A percentile compares a stretch with the other conserved stretches of the same genome.
Evolutionary conservation across 2,888 invertebrate genomes (phyloP).

Genomic region (Patella caerulea): DNA sequence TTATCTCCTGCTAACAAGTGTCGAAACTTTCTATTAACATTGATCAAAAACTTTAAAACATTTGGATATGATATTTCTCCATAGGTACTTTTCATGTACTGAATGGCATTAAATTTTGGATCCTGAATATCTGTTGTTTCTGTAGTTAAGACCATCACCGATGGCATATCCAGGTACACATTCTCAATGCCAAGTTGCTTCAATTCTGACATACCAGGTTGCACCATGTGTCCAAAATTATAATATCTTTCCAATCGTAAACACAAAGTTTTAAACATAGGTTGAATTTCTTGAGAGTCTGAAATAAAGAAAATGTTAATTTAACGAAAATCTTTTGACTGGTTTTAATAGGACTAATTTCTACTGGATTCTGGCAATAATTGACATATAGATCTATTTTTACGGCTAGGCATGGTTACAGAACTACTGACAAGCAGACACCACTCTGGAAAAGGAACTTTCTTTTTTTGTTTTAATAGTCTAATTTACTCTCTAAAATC

Average conservation of each 20-base stretch:
- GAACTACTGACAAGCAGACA: too few relatives aligned
- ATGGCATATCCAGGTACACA: slow-evolving; percentile 39
- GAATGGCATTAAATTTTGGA: slow-evolving; percentile 43
- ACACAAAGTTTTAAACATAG: slow-evolving; percentile 45
- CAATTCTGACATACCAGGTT: slow-evolving; percentile 46
- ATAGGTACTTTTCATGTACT: slow-evolving; percentile 39
- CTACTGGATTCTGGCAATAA: too few relatives aligned
- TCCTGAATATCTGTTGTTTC: slow-evolving; percentile 31
- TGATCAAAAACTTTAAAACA: slow-evolving; percentile 49
- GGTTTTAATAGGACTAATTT: too few relatives aligned
- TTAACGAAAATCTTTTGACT: too few relatives aligned
- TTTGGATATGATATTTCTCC: slow-evolving; percentile 51
- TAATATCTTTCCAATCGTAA: slow-evolving; percentile 53
- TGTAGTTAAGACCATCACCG: slow-evolving; percentile 44
- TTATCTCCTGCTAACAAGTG: slow-evolving; percentile 47
- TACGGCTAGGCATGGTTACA: too few relatives aligned
- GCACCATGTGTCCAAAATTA: slow-evolving; percentile 44
- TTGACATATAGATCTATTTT: too few relatives aligned
- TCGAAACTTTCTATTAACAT: slow-evolving; percentile 48
- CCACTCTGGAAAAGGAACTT: too few relatives aligned
- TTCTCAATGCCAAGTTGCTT: slow-evolving; percentile 42
- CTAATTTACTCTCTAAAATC: too few relatives aligned
- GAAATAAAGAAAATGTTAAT: slow-evolving; percentile 24
- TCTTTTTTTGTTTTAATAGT: too few relatives aligned
- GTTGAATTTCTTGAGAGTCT: slow-evolving; percentile 47